Base-by-base conservation (phyloP, 2,888 invertebrate species). In the Furcula furcula region DNA sequence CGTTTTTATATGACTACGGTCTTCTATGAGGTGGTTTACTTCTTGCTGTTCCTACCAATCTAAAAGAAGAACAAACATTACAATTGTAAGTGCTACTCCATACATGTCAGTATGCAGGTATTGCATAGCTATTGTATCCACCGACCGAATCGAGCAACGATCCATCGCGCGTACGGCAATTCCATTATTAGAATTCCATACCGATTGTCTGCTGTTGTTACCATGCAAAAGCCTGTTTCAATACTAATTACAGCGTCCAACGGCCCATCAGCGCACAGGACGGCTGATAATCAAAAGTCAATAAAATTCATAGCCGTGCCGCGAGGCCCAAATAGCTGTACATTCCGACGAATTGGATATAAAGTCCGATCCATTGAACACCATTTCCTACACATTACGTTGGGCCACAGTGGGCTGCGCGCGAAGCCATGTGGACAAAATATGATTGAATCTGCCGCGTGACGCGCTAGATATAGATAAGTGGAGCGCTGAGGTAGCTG, bases 281-380 rank as follows among this genome's bases (percentile, higher is more conserved):
- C 26, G 13, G 26, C 14, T 55, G 46, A 62, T 73, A 67, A 76
- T 75, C 66, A 75, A 71, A 68, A 60, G 65, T 63, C 65, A 69
- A 74, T 76, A 70, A 71, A 73, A 72, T 67, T 70, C 64, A 65
- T 61, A 59, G 55, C 40, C 51, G 49, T 56, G 51, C 54, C 54
- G 51, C 37, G 44, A 40, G 52, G 48, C 36, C 48, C 46, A 48
- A 52, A 61, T 54, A 66, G 50, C 52, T 49, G 38, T 37, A 32
- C 41, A 42, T 26, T 39, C 40, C 52, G 39, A 36, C 30, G 54
- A 59, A 65, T 65, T 62, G 62, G 54, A 58, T 59, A 61, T 67
- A 65, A 64, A 65, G 57, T 56, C 53, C 65, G 67, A 60, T 37
- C 63, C 70, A 66, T 70, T 69, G 67, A 55, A 44, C 69, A 60